These are phyloP conservation scores for Patella pellucida DNA, from an alignment of 2,888 invertebrate species.

Conservation along the genomic window DNA sequence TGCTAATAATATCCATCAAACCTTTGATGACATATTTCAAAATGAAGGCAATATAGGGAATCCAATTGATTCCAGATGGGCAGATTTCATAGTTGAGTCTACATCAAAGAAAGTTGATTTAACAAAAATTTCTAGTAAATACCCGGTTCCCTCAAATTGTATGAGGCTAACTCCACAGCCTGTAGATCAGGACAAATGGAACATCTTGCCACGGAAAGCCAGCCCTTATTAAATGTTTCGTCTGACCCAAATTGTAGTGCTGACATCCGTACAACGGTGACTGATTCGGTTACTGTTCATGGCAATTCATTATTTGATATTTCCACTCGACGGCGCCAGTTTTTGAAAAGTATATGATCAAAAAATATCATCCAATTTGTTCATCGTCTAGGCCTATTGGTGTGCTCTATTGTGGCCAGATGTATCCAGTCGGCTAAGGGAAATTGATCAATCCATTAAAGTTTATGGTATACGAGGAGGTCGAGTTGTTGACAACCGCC, in stretches of 20 bases:
- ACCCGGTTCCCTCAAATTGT: not conserved
- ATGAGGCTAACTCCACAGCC: not conserved
- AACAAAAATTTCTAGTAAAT: not conserved
- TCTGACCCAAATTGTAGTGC: not conserved
- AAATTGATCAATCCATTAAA: not conserved
- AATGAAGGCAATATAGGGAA: no score
- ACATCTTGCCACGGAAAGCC: not conserved
- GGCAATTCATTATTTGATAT: not conserved
- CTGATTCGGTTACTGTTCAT: not conserved
- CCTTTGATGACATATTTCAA: no score
- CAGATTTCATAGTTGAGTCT: not conserved
- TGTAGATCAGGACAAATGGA: not conserved
- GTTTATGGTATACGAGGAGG: no score
- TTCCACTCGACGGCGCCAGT: not conserved
- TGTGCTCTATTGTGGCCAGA: not conserved
- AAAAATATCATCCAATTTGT: not conserved
- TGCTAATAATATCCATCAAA: no score
- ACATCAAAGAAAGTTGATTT: not conserved
- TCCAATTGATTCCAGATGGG: no score
- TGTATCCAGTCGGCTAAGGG: not conserved
- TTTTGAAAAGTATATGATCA: not conserved
- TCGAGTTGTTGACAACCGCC: no score
- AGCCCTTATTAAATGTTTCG: not conserved
- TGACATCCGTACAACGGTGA: not conserved
- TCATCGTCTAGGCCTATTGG: not conserved